Evolutionary conservation across 2,113 vertebrate species (phyloP).

Genomic region (Talpa occidentalis): DNA sequence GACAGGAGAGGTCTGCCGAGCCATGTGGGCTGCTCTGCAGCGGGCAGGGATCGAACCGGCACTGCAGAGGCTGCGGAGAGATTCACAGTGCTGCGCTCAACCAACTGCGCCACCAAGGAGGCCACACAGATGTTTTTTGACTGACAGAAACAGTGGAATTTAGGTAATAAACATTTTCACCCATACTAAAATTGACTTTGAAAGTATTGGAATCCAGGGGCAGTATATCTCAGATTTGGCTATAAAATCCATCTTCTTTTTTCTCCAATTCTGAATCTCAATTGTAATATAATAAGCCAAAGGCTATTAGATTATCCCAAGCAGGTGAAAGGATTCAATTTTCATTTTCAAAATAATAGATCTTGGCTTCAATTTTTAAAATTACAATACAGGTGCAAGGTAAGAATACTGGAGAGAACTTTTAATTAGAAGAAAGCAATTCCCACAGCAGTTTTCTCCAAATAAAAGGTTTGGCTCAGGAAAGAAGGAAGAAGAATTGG

Average conservation of each 20-base stretch:
- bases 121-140: too few relatives aligned
- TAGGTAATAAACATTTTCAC: neutral
- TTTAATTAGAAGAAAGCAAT: neutral
- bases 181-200: neutral
- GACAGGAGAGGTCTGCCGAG: too few relatives aligned
- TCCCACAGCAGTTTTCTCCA: neutral
- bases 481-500: neutral
- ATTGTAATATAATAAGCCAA: neutral
- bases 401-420: neutral
- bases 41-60: too few relatives aligned
- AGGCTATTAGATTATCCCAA: neutral
- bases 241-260: neutral
- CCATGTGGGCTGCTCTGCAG: too few relatives aligned
- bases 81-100: too few relatives aligned
- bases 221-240: neutral
- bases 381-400: neutral
- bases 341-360: conserved; percentile 33
- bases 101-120: too few relatives aligned
- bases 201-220: neutral
- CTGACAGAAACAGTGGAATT: neutral
- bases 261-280: neutral
- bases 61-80: too few relatives aligned
- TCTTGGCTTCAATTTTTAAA: conserved; percentile 42
- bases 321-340: neutral
- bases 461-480: neutral